Percentiles rank a stretch among this genome's conserved stretches.
Conservation (phyloP, 2,888 invertebrate genomes). For the Abrostola triplasia region DNA sequence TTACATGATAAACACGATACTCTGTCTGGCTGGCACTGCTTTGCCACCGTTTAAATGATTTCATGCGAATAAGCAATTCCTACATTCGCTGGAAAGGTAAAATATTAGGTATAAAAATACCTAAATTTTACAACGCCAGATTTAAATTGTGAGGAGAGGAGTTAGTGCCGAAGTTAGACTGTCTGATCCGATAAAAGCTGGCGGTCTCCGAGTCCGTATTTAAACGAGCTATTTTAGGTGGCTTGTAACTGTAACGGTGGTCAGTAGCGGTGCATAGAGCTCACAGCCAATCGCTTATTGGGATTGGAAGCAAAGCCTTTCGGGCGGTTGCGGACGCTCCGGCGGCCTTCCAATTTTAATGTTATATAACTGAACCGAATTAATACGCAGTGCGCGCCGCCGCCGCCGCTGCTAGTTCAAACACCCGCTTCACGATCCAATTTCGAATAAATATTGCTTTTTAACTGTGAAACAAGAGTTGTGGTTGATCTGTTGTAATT, state of each 20-base stretch:
- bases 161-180: constrained; percentile 63
- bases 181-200: constrained; percentile 78
- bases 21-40: constrained; percentile 29
- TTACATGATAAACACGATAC: constrained; percentile 71
- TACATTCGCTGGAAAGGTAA: constrained; percentile 28
- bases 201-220: constrained; percentile 64
- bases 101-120: constrained; percentile 21
- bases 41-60: constrained; percentile 49
- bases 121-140: constrained; percentile 25
- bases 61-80: constrained; percentile 50
- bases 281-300: constrained; percentile 74
- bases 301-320: constrained; percentile 73
- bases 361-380: constrained; percentile 73
- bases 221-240: constrained; percentile 73
- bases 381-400: constrained; percentile 63
- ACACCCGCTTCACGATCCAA: constrained; percentile 63
- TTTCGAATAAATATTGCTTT: constrained; percentile 74
- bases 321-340: constrained; percentile 55
- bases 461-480: constrained; percentile 65
- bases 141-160: constrained; percentile 46
- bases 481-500: constrained; percentile 69
- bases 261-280: constrained; percentile 54
- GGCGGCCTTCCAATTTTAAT: constrained; percentile 73
- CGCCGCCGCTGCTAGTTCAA: constrained; percentile 60
- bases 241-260: constrained; percentile 59